These are phyloP conservation scores for Sturmia bella DNA, from an alignment of 2,888 invertebrate genomes.

Conservation along the genomic window DNA sequence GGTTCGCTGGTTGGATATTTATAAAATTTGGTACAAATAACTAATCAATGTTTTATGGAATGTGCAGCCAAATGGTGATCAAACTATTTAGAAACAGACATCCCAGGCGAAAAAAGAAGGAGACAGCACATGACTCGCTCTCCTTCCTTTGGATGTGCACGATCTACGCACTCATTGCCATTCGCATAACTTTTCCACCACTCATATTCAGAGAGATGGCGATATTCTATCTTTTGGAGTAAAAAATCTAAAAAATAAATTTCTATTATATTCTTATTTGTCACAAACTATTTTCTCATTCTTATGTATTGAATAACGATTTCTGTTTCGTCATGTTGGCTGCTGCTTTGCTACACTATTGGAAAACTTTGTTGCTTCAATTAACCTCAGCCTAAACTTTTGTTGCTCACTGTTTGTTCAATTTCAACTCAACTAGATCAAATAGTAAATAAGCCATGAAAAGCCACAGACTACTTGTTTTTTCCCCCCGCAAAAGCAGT, in stretches of 20 bases:
- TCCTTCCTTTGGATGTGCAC: too few relatives aligned
- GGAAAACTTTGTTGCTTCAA: neutral
- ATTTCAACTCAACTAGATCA: neutral
- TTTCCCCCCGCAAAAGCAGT: neutral
- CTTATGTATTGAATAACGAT: too few relatives aligned
- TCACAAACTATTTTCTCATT: too few relatives aligned
- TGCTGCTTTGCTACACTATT: neutral
- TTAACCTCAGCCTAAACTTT: conserved; percentile 31
- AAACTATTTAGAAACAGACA: too few relatives aligned
- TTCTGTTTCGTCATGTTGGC: neutral
- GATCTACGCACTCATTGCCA: neutral
- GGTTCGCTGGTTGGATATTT: neutral
- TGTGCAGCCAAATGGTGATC: too few relatives aligned
- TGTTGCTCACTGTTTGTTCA: neutral
- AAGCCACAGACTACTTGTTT: conserved; percentile 8
- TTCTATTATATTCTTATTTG: too few relatives aligned
- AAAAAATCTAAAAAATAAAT: too few relatives aligned
- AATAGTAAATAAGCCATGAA: neutral
- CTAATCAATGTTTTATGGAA: too few relatives aligned
- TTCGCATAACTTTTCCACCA: too few relatives aligned
- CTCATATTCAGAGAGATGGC: too few relatives aligned
- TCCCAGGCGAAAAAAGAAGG: too few relatives aligned
- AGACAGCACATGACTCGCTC: neutral
- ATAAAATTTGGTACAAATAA: neutral
- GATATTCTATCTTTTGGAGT: too few relatives aligned